Evolutionary conservation across 2,888 invertebrate species (phyloP).

Genomic region (Tiliacea aurago): DNA sequence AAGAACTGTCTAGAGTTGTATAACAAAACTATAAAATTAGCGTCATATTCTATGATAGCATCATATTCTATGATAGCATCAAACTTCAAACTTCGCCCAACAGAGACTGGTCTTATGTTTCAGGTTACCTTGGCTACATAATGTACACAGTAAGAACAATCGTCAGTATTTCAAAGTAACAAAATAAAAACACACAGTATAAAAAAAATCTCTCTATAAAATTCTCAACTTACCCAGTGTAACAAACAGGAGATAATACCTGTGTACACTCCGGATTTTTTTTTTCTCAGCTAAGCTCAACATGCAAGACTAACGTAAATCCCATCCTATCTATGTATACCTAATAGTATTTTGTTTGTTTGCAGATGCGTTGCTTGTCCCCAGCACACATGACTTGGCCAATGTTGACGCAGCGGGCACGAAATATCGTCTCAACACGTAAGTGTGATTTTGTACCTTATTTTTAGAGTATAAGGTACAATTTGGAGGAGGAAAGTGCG

Average conservation of each 20-base stretch:
- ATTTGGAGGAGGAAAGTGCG: conserved; percentile 36
- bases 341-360: conserved; percentile 75
- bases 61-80: too few relatives aligned
- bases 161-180: not conserved
- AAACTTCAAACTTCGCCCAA: too few relatives aligned
- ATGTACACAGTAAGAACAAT: not conserved
- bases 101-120: too few relatives aligned
- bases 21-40: too few relatives aligned
- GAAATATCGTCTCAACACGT: conserved; percentile 69
- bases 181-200: conserved; percentile 1
- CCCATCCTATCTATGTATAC: conserved; percentile 58
- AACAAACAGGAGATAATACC: conserved; percentile 9
- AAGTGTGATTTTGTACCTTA: conserved; percentile 73
- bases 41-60: too few relatives aligned
- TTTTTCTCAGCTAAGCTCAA: conserved; percentile 17
- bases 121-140: not conserved
- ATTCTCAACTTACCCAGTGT: conserved; percentile 1
- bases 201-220: conserved; percentile 22
- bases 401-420: conserved; percentile 70
- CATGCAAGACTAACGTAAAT: conserved; percentile 31
- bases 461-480: conserved; percentile 19
- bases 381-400: conserved; percentile 75
- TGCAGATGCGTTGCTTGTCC: conserved; percentile 82
- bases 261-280: conserved; percentile 18
- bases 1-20: too few relatives aligned